Evolutionary conservation across 2,113 vertebrate species (phyloP), one percentile per base, ranked within the genome.

Genomic region (Numenius arquata): DNA sequence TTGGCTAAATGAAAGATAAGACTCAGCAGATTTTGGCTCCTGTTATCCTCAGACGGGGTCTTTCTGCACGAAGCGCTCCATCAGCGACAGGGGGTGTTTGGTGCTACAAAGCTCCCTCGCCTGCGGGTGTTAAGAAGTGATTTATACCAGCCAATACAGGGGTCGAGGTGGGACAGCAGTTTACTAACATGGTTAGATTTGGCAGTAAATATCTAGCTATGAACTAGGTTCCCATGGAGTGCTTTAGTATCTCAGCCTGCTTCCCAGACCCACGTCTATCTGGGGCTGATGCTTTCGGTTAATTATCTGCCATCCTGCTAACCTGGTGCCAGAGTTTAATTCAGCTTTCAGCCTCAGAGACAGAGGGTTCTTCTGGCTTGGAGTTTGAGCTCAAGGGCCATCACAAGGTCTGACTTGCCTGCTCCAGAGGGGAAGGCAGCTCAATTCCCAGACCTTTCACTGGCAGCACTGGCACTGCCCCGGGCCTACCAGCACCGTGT

Each of bases 401-500:
- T 36, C 52, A 34, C 1, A 5, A 58, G 43, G 59, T n/a, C 34
- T 20, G 5, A 53, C 47, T 48, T 77, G 20, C 36, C 77, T 29
- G 2, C 71, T 50, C 32, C 47, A 52, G 34, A 61, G 17, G 16
- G 38, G 19, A 17, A 5, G 5, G 41, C 30, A 58, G 17, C 61
- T 78, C 2, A 0, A 20, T 53, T 62, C 36, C 66, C 47, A 83
- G 15, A 73, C 9, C 47, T 52, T 68, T 48, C 72, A 20, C 13
- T 27, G 38, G 41, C 26, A 50, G 52, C 45, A 32, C 25, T 43
- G 20, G 53, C 23, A 4, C 48, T 32, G 17, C 41, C 32, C 62
- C 19, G n/a, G 53, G 40, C 41, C 43, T n/a, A 40, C 47, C 1
- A 3, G 53, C 6, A 50, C 23, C 2, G 0, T 26, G 26, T 53